phyloP scores from a whole-genome alignment of 2,113 vertebrate species.

The Halichoeres trimaculatus region DNA sequence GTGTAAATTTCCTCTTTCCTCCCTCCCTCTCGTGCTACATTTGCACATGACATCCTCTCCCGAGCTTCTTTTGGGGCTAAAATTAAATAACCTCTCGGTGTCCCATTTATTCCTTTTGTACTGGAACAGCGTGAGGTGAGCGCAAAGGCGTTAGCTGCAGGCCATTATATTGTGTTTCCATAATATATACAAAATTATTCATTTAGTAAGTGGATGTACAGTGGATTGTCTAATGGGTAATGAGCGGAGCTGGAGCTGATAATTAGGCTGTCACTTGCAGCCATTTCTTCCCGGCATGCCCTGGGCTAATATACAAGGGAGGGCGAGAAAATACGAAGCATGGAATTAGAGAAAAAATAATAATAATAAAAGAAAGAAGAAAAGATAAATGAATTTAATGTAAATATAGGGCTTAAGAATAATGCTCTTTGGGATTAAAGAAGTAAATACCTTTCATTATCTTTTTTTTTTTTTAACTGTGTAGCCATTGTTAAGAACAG shows the following conservation, averaged over 20 bases:
- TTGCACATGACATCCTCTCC: constrained; percentile 77
- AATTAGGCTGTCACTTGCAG: constrained; percentile 88
- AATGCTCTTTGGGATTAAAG: constrained; percentile 35
- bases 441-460: constrained; percentile 46
- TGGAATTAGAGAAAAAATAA: constrained; percentile 32
- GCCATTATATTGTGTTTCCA: constrained; percentile 84
- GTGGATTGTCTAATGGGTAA: constrained; percentile 87
- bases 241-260: constrained; percentile 84
- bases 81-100: constrained; percentile 86
- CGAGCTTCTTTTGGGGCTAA: constrained; percentile 76
- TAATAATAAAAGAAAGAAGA: constrained; percentile 9
- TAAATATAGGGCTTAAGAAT: constrained; percentile 52
- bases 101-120: constrained; percentile 85
- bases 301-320: constrained; percentile 67
- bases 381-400: constrained; percentile 62
- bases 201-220: constrained; percentile 86
- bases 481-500: constrained; percentile 7
- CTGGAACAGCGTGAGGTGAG: constrained; percentile 82
- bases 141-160: constrained; percentile 82
- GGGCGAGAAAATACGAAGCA: constrained; percentile 43
- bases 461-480: background rate
- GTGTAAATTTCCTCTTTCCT: constrained; percentile 72
- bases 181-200: constrained; percentile 90
- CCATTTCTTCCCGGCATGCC: constrained; percentile 77
- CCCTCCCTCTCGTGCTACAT: constrained; percentile 41